A percentile compares a stretch with the other conserved stretches of the same genome.
These are phyloP conservation scores for Herpailurus yagouaroundi DNA, from an alignment of 2,113 vertebrate genomes.

Conservation along the genomic window DNA sequence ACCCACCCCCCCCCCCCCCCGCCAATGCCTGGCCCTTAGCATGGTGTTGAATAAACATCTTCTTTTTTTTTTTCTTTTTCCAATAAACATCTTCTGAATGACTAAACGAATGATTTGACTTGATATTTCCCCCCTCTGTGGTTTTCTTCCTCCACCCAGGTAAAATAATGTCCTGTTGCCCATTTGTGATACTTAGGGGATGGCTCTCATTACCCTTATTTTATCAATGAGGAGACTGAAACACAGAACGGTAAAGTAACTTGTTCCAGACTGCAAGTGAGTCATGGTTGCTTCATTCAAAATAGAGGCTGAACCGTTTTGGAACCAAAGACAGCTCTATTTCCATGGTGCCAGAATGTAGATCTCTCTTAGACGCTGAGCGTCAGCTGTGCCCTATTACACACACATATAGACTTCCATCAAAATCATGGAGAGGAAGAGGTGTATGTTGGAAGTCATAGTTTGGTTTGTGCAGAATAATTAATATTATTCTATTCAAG, in stretches of 20 bases:
- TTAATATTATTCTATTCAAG: conserved; percentile 1
- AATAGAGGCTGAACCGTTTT: conserved; percentile 44
- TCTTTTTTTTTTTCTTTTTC: background rate
- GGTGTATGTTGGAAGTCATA: conserved; percentile 29
- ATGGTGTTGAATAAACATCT: background rate
- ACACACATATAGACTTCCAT: background rate
- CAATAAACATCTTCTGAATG: background rate
- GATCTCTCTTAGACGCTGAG: background rate
- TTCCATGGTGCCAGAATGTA: conserved; percentile 4
- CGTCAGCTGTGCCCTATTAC: background rate
- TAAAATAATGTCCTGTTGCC: conserved; percentile 8
- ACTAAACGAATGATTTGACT: conserved; percentile 27
- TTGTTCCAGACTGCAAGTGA: conserved; percentile 38
- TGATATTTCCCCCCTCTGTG: background rate
- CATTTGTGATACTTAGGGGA: background rate
- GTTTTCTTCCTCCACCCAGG: background rate
- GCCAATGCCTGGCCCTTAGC: background rate
- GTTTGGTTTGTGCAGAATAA: background rate
- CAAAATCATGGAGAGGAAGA: conserved; percentile 28
- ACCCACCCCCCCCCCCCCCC: background rate
- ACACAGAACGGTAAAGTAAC: background rate
- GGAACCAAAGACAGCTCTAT: conserved; percentile 31
- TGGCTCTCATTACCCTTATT: background rate
- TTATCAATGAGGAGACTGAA: conserved; percentile 50
- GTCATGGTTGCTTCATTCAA: conserved; percentile 43